Evolutionary conservation across 30 jellyfish, hydroid and myxozoan genomes (phyloP).

Genomic region (Hydra vulgaris): DNA sequence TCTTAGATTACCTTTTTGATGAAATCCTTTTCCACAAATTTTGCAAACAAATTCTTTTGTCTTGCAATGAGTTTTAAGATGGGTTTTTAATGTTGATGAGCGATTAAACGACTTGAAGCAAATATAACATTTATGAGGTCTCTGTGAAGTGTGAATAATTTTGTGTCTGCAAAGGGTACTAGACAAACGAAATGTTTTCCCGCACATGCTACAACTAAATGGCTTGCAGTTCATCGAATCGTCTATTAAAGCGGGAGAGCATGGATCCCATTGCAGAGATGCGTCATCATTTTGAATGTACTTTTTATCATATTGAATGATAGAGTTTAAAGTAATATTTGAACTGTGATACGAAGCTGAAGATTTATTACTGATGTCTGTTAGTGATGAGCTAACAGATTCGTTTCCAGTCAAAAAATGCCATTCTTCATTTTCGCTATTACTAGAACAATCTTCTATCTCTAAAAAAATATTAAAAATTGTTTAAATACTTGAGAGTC

Average conservation of each 20-base stretch:
- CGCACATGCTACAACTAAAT: constrained; percentile 45
- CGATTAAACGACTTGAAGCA: constrained; percentile 94
- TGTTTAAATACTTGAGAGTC: too few species aligned
- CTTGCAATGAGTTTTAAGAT: constrained; percentile 76
- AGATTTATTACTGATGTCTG: neutral
- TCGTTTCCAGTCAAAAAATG: neutral
- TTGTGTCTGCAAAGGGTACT: constrained; percentile 95
- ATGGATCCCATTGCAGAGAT: neutral
- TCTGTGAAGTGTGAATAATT: constrained; percentile 89
- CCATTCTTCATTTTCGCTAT: neutral
- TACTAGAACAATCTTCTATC: neutral
- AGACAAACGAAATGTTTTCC: constrained; percentile 90
- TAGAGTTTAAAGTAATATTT: too few species aligned
- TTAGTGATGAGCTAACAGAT: neutral
- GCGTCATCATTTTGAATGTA: neutral
- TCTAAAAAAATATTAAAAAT: neutral
- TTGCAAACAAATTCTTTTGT: constrained; percentile 76
- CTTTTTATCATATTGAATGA: neutral
- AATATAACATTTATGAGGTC: constrained; percentile 85
- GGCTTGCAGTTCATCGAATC: neutral
- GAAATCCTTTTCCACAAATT: constrained; percentile 97
- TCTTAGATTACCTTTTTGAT: constrained; percentile 91
- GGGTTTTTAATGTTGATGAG: constrained; percentile 90
- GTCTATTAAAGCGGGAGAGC: neutral
- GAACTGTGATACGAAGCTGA: too few species aligned